Evolutionary conservation across 1,140 invertebrate genomes (phyloP), one percentile per base, ranked within the genome.

Genomic region (Brachionus rotundiformis): DNA sequence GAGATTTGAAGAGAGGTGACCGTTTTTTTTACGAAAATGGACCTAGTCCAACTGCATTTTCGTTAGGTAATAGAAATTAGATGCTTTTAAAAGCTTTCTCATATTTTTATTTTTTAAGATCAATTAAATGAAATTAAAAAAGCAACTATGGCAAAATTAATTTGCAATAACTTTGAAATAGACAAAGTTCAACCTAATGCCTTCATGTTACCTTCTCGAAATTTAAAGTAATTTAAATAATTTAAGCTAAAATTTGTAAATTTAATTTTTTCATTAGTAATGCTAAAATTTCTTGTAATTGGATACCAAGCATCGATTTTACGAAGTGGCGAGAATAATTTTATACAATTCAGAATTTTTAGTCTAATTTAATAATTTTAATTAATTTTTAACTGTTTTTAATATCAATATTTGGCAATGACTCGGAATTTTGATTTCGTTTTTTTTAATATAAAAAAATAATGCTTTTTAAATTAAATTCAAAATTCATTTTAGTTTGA

Each of bases 11-110:
- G 82, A 90, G 92, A 83, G 96, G 96, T 63, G 96, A 98, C 87
- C 91, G 95, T 85, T 98, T 96, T 87, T 98, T 95, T 94, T 98
- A 95, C 85, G 96, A 98, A 41, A 90, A 81, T 47, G 79, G 79
- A 11, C 54, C 54, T 27, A 47, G 79, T 65, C 59, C 61, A 11
- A 65, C 59, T 29, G 79, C 54, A 13, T 81, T 81, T 54, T 65
- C 27, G 3, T 27, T 79, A 13, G 63, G 63, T 68, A 39, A 13
- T 25, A 8, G 2, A n/a, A n/a, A n/a, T n/a, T n/a, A n/a, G n/a
- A n/a, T n/a, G n/a, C n/a, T n/a, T n/a, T n/a, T n/a, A n/a, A 3
- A 23, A 19, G 19, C 5, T 23, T 25, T 5, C 6, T 31, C 11
- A 1, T 29, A 31, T 13, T 13, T 0, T 63, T 29, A 2, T 63